Percentiles rank a stretch among this genome's conserved stretches.
These are phyloP conservation scores for Fragum fragum DNA, from an alignment of 2,888 invertebrate species.

Conservation along the genomic window DNA sequence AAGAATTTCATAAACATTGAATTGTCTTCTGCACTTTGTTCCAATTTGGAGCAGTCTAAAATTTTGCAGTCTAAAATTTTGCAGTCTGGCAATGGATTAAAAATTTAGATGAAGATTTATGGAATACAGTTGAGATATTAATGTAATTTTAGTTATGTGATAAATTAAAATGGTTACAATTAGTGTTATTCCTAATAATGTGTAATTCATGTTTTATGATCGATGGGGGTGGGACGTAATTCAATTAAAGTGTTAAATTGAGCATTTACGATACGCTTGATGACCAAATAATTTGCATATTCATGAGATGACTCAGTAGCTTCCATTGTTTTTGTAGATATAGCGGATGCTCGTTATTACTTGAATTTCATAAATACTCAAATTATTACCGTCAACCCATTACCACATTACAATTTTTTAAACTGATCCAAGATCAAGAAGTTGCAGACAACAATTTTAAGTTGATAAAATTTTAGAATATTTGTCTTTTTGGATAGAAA, in stretches of 20 bases:
- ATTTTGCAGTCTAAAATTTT: too few species aligned
- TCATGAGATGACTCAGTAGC: background rate
- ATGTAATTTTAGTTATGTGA: background rate
- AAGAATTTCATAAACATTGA: too few species aligned
- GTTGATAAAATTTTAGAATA: too few species aligned
- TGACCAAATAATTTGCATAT: background rate
- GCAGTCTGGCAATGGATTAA: too few species aligned
- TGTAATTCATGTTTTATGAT: conserved; percentile 1
- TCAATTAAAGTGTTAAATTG: background rate
- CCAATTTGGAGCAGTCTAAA: too few species aligned
- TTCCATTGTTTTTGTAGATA: background rate
- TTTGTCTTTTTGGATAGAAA: too few species aligned
- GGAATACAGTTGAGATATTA: background rate
- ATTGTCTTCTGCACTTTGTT: too few species aligned
- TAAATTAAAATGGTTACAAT: background rate
- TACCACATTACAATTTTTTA: too few species aligned
- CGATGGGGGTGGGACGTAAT: background rate
- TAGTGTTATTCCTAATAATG: background rate
- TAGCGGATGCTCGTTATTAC: background rate
- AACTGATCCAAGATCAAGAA: too few species aligned
- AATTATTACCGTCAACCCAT: background rate
- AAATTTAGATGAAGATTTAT: background rate
- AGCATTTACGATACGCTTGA: background rate
- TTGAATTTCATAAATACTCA: conserved; percentile 3
- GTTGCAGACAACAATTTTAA: too few species aligned